These are phyloP conservation scores for Plumapathes pennacea DNA, from an alignment of 92 coral and sea anemone species.

Conservation along the genomic window DNA sequence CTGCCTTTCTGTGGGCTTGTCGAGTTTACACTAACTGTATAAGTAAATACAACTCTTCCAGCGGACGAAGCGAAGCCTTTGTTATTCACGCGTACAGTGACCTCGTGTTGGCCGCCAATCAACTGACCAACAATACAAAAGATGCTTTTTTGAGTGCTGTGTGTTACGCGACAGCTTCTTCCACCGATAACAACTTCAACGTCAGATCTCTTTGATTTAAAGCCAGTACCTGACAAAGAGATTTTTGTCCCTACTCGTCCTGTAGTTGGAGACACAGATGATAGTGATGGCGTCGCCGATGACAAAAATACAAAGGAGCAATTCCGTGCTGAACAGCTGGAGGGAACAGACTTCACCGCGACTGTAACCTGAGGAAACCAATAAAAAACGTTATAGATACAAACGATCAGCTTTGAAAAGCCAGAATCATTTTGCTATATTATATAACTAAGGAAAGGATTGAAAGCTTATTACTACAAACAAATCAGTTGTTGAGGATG, in stretches of 20 bases:
- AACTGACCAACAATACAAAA: conserved; percentile 53
- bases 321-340: conserved; percentile 63
- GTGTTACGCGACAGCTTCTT: conserved; percentile 50
- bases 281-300: conserved; percentile 50
- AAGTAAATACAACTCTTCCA: conserved; percentile 31
- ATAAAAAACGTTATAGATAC: too few species aligned
- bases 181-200: conserved; percentile 68
- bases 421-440: too few species aligned
- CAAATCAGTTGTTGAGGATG: not conserved
- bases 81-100: conserved; percentile 30
- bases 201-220: conserved; percentile 43
- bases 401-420: too few species aligned
- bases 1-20: conserved; percentile 57
- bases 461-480: not conserved
- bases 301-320: conserved; percentile 61
- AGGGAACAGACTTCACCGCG: conserved; percentile 51
- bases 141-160: conserved; percentile 38
- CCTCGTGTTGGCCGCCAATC: conserved; percentile 44
- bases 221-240: conserved; percentile 70
- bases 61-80: conserved; percentile 51
- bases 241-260: conserved; percentile 54
- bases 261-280: conserved; percentile 36
- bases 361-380: conserved; percentile 69
- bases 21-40: conserved; percentile 16
- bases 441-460: too few species aligned